Evolutionary conservation across 2,888 invertebrate species (phyloP).

Genomic region (Dryococelus australis): DNA sequence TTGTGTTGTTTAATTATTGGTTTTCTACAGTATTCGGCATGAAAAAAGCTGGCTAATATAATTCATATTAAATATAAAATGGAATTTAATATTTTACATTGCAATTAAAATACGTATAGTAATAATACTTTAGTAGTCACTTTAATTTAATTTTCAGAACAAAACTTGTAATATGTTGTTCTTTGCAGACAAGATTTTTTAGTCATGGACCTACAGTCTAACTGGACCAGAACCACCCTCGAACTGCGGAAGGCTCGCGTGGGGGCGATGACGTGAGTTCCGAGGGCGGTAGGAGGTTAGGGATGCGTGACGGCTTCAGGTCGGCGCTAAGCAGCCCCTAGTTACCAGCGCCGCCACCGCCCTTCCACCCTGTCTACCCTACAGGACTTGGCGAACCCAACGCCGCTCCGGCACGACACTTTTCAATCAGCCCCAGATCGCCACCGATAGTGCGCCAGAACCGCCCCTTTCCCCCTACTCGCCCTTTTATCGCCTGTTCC

Average conservation of each 20-base stretch:
- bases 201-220: no score
- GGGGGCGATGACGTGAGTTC: neutral
- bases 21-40: no score
- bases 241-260: neutral
- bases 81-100: no score
- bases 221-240: no score
- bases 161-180: no score
- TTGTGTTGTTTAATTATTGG: no score
- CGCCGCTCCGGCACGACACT: neutral
- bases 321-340: slow-evolving; percentile 5
- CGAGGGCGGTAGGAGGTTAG: neutral
- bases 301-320: neutral
- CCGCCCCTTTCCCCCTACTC: neutral
- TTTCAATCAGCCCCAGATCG: slow-evolving; percentile 16
- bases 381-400: neutral
- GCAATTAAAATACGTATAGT: no score
- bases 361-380: neutral
- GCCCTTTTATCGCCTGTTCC: neutral
- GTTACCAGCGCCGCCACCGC: neutral
- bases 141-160: no score
- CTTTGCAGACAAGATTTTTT: no score
- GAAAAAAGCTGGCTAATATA: no score
- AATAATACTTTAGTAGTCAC: no score
- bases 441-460: neutral
- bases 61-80: no score